Conservation (phyloP, 2,797 vertebrate genomes). For the Takifugu rubripes region DNA sequence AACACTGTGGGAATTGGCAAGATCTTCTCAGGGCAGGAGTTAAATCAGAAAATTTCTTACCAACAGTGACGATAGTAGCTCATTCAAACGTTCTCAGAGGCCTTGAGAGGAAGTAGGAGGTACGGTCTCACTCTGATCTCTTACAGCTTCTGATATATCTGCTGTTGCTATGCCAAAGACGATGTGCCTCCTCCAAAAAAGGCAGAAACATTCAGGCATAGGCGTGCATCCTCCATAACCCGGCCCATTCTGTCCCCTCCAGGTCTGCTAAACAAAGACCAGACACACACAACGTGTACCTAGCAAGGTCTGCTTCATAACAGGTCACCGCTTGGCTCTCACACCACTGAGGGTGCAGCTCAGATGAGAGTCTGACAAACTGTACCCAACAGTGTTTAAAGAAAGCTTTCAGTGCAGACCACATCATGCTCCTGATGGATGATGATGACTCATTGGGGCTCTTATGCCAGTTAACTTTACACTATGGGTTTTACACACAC, state of each 20-base stretch:
- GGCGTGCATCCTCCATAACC: conserved; percentile 48
- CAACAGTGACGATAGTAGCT: conserved; percentile 8
- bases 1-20: conserved; percentile 62
- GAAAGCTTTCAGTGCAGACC: conserved; percentile 35
- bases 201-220: conserved; percentile 72
- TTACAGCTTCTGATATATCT: conserved; percentile 21
- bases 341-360: conserved; percentile 23
- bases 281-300: conserved; percentile 57
- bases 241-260: conserved; percentile 42
- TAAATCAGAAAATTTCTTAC: conserved; percentile 39
- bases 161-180: conserved; percentile 45
- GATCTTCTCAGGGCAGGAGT: conserved; percentile 39
- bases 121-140: conserved; percentile 38
- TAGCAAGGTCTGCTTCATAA: conserved; percentile 63
- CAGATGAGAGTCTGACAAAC: conserved; percentile 47
- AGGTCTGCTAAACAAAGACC: conserved; percentile 73
- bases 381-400: conserved; percentile 64
- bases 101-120: conserved; percentile 48
- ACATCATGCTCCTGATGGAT: conserved; percentile 64
- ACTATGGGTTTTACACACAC: conserved; percentile 28
- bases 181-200: conserved; percentile 75
- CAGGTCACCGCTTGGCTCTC: conserved; percentile 35
- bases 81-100: conserved; percentile 37
- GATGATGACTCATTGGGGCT: conserved; percentile 57
- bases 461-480: conserved; percentile 35